Conservation (phyloP, 2,888 invertebrate genomes). For the Diarsia dahlii region DNA sequence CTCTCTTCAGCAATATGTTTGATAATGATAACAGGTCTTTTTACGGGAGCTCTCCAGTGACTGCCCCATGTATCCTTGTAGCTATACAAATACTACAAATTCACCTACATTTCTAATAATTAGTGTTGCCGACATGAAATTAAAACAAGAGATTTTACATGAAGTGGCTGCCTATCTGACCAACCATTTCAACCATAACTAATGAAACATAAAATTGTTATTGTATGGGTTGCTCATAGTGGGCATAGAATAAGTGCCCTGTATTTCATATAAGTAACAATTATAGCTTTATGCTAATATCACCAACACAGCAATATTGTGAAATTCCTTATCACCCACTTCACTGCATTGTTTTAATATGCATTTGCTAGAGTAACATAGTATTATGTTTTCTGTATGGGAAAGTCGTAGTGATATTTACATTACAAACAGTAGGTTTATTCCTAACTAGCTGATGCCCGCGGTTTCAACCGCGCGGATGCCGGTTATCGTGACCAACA, state of each 20-base stretch:
- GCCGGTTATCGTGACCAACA: too few species aligned
- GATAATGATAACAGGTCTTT: too few species aligned
- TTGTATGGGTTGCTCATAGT: background rate
- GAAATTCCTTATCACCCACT: background rate
- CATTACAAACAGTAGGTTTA: background rate
- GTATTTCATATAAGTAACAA: background rate
- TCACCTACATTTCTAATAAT: too few species aligned
- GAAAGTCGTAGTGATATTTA: background rate
- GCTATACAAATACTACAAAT: too few species aligned
- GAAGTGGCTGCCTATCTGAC: too few species aligned
- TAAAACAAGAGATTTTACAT: too few species aligned
- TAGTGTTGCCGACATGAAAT: too few species aligned
- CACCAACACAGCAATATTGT: background rate
- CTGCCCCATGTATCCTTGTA: too few species aligned
- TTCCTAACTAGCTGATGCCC: too few species aligned
- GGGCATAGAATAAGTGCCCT: background rate
- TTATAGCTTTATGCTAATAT: background rate
- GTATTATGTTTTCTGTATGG: background rate
- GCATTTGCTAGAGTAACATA: background rate
- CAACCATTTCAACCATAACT: background rate
- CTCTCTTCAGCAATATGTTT: too few species aligned
- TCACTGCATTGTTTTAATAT: background rate
- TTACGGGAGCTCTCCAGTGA: too few species aligned
- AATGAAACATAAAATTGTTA: background rate
- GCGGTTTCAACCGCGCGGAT: too few species aligned